phyloP scores from a whole-genome alignment of 2,888 invertebrate genomes.

The Operophtera brumata region DNA sequence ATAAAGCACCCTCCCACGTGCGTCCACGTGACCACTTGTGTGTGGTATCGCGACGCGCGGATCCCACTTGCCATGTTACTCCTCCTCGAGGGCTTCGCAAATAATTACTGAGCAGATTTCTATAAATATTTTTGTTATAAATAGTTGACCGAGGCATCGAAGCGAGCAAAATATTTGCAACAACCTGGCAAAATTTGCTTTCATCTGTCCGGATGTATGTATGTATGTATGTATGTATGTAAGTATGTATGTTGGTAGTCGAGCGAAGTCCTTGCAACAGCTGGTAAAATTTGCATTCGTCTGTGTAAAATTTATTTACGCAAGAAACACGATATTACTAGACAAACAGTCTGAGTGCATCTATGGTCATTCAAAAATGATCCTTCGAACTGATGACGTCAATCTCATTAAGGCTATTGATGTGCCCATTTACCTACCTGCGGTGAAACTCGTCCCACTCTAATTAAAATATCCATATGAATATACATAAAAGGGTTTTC shows the following conservation, averaged over 20 bases:
- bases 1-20: constrained; percentile 9
- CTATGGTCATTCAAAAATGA: not conserved
- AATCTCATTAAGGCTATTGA: not conserved
- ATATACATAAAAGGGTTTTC: constrained; percentile 67
- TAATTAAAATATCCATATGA: constrained; percentile 74
- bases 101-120: constrained; percentile 32
- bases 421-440: constrained; percentile 17
- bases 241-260: too few species aligned
- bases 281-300: too few species aligned
- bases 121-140: too few species aligned
- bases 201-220: too few species aligned
- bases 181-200: too few species aligned
- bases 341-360: too few species aligned
- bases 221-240: too few species aligned
- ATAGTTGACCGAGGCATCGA: too few species aligned
- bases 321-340: not conserved
- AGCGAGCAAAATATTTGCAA: too few species aligned
- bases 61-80: constrained; percentile 21
- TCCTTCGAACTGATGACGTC: not conserved
- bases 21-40: constrained; percentile 1
- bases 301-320: too few species aligned
- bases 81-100: constrained; percentile 24
- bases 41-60: constrained; percentile 16
- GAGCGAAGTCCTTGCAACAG: too few species aligned
- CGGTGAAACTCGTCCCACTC: constrained; percentile 24